phyloP scores from a whole-genome alignment of 2,113 vertebrate species.

The Garra rufa region DNA sequence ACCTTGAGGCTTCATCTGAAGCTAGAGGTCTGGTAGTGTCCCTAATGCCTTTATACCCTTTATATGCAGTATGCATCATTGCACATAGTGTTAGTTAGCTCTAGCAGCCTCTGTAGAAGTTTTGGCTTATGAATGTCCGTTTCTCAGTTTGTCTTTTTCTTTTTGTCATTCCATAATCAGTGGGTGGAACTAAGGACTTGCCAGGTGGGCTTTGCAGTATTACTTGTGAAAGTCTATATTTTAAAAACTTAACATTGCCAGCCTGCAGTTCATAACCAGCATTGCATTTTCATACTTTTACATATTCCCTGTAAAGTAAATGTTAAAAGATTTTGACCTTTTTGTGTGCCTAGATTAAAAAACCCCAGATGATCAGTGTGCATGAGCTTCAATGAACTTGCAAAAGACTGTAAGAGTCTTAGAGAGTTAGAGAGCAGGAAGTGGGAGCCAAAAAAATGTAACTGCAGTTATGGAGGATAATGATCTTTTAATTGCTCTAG shows the following conservation, averaged over 20 bases:
- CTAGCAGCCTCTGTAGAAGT: neutral
- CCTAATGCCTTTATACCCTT: neutral
- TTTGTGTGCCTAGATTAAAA: neutral
- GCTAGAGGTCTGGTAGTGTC: neutral
- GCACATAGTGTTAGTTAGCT: neutral
- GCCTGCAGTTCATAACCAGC: neutral
- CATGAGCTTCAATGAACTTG: neutral
- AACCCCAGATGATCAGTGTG: neutral
- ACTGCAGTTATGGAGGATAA: neutral
- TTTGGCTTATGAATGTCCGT: neutral
- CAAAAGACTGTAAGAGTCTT: neutral
- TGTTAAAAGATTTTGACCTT: neutral
- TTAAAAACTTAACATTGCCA: neutral
- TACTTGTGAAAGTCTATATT: neutral
- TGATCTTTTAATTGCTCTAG: neutral
- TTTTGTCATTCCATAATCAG: neutral
- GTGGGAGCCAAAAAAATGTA: neutral
- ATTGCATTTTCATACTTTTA: neutral
- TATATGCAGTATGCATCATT: neutral
- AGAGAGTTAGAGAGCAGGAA: neutral
- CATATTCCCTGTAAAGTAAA: neutral
- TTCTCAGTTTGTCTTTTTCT: neutral
- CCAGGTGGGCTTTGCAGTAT: neutral
- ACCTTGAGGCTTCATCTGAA: constrained; percentile 11
- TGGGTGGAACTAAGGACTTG: neutral